Evolutionary conservation across 2,797 vertebrate species (phyloP).

Genomic region (Xenops minutus): DNA sequence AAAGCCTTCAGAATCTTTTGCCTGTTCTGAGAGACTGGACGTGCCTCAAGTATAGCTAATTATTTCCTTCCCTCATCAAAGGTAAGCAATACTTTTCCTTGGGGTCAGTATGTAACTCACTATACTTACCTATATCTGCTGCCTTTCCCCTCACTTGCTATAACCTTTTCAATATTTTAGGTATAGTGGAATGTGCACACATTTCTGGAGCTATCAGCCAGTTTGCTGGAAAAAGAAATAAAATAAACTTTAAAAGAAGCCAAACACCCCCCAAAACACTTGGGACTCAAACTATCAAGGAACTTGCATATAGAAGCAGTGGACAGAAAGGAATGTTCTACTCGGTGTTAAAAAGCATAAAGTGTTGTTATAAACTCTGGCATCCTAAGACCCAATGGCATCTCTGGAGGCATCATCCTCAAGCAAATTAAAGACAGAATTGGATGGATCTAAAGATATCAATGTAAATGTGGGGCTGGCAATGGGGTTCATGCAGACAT

Average conservation of each 20-base stretch:
- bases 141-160: not conserved
- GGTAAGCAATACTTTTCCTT: slow-evolving; percentile 6
- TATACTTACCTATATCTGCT: slow-evolving; percentile 2
- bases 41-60: slow-evolving; percentile 9
- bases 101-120: slow-evolving; percentile 18
- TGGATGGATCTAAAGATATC: not conserved
- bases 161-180: not conserved
- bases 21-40: not conserved
- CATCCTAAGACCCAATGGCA: not conserved
- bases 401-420: not conserved
- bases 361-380: not conserved
- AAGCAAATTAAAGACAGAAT: not conserved
- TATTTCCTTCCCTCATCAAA: slow-evolving; percentile 53
- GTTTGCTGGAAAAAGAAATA: not conserved
- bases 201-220: not conserved
- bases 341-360: not conserved
- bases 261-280: not conserved
- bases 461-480: not conserved
- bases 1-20: not conserved
- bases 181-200: not conserved
- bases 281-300: not conserved
- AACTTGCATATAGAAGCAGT: not conserved
- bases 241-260: not conserved
- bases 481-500: not conserved
- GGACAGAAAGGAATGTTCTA: not conserved